A percentile compares a stretch with the other conserved stretches of the same genome.
Conservation (phyloP, 1,140 invertebrate species). For the Drosophila kurseongensis region DNA sequence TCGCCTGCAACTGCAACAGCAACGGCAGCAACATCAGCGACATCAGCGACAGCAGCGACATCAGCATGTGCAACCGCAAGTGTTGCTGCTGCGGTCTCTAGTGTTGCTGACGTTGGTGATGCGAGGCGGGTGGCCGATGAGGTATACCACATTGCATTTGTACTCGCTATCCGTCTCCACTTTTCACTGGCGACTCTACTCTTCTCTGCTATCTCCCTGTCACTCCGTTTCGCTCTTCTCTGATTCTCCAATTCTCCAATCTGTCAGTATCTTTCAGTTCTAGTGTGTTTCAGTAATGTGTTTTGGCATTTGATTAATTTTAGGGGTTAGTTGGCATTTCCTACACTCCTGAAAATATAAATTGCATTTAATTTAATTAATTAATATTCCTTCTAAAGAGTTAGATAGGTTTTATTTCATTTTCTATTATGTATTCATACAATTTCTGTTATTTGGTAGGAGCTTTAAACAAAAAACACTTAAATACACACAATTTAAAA, state of each 20-base stretch:
- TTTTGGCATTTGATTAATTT: background rate
- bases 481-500: no score
- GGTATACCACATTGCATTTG: constrained; percentile 49
- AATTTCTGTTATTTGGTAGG: no score
- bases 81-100: constrained; percentile 23
- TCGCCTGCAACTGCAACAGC: constrained; percentile 13
- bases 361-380: background rate
- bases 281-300: constrained; percentile 9
- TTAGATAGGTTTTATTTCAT: no score
- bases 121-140: constrained; percentile 40
- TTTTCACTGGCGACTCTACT: constrained; percentile 10
- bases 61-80: constrained; percentile 14
- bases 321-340: background rate
- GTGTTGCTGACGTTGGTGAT: constrained; percentile 18
- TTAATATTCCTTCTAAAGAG: no score
- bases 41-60: constrained; percentile 9
- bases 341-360: background rate
- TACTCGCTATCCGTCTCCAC: constrained; percentile 32
- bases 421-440: background rate
- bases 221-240: constrained; percentile 3
- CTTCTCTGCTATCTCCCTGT: background rate
- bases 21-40: background rate
- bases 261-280: background rate
- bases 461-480: no score
- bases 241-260: constrained; percentile 5